Conservation (phyloP, 2,113 vertebrate species). For the Gallinago undulata region DNA sequence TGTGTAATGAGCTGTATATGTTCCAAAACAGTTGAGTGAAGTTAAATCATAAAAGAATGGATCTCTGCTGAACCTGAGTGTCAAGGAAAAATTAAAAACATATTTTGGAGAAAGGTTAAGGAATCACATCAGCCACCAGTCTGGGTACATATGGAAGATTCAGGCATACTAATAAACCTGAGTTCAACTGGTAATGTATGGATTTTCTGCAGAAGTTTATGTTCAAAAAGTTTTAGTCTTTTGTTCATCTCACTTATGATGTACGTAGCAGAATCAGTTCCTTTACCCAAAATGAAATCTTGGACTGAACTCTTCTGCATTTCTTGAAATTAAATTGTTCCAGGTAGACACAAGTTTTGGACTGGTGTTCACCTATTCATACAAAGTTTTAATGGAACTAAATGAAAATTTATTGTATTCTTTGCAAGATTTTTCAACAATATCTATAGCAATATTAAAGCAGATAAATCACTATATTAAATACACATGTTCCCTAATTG, state of each 20-base stretch:
- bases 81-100: constrained; percentile 26
- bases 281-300: background rate
- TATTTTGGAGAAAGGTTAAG: constrained; percentile 10
- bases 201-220: background rate
- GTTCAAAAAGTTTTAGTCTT: background rate
- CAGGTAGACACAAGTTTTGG: background rate
- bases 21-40: background rate
- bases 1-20: background rate
- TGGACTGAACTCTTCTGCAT: background rate
- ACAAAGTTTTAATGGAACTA: background rate
- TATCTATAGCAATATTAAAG: background rate
- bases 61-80: background rate
- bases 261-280: background rate
- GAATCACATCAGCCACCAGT: background rate
- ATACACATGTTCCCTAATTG: background rate
- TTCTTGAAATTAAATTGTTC: background rate
- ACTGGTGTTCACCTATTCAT: background rate
- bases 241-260: background rate
- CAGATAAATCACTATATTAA: background rate
- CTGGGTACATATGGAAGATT: background rate
- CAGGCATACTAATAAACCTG: background rate
- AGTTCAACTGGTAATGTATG: background rate
- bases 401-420: background rate
- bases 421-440: background rate
- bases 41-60: constrained; percentile 20